phyloP scores from a whole-genome alignment of 53 echinoderm and acorn worm genomes.

The Temnopleurus reevesii region DNA sequence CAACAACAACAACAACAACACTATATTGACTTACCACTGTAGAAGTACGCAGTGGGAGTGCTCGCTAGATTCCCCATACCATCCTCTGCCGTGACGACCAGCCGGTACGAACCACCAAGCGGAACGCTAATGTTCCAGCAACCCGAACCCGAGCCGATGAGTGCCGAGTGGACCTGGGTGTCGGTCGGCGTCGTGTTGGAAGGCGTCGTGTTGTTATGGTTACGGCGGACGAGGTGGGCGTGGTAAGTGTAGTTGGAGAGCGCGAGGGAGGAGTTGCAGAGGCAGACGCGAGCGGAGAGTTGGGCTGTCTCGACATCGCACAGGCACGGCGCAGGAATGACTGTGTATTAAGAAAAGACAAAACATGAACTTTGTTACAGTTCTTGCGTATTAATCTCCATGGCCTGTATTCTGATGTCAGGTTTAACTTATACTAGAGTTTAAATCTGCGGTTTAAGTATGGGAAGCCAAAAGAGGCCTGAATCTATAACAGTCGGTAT shows the following conservation, averaged over 20 bases:
- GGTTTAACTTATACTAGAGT: too few species aligned
- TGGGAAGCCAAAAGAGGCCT: too few species aligned
- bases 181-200: background rate
- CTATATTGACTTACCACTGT: conserved; percentile 39
- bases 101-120: conserved; percentile 6
- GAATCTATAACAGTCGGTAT: too few species aligned
- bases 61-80: conserved; percentile 22
- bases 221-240: conserved; percentile 13
- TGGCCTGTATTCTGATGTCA: too few species aligned
- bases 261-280: conserved; percentile 53
- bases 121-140: conserved; percentile 53
- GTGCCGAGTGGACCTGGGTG: background rate
- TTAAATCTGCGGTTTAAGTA: too few species aligned
- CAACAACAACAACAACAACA: too few species aligned
- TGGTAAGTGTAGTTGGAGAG: conserved; percentile 47
- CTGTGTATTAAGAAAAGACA: background rate
- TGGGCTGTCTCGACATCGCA: background rate
- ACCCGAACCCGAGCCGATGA: background rate
- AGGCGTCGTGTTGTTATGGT: background rate
- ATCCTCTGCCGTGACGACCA: conserved; percentile 46
- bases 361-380: too few species aligned
- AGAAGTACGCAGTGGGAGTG: conserved; percentile 36
- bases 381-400: background rate
- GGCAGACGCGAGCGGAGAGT: conserved; percentile 9
- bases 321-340: background rate